Conservation (phyloP, 2,797 vertebrate genomes). For the Amblyraja radiata region DNA sequence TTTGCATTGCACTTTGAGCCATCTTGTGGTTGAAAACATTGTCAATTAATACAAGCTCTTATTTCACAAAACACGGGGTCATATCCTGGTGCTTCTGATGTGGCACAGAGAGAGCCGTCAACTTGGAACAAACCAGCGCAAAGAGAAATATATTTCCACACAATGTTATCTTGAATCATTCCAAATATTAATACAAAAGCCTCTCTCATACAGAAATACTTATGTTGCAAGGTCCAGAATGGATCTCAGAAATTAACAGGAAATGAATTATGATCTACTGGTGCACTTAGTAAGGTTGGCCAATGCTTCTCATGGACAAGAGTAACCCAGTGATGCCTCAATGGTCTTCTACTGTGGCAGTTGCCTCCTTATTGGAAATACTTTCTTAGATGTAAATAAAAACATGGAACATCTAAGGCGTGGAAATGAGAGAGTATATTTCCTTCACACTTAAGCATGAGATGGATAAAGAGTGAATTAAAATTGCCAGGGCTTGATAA, state of each 20-base stretch:
- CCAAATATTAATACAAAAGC: neutral
- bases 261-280: neutral
- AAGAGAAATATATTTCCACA: neutral
- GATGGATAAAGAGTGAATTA: neutral
- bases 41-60: neutral
- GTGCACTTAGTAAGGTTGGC: neutral
- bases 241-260: neutral
- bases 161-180: neutral
- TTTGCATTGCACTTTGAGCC: no score
- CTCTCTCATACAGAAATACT: neutral
- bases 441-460: neutral
- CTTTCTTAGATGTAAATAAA: neutral
- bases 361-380: neutral
- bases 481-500: neutral
- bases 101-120: neutral
- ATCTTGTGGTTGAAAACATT: neutral
- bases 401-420: neutral
- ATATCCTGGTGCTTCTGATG: neutral
- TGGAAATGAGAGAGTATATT: neutral
- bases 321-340: no score
- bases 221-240: neutral
- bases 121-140: neutral
- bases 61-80: neutral
- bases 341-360: neutral
- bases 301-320: neutral